Evolutionary conservation across 2,113 vertebrate genomes (phyloP).

Genomic region (Montifringilla adamsi): DNA sequence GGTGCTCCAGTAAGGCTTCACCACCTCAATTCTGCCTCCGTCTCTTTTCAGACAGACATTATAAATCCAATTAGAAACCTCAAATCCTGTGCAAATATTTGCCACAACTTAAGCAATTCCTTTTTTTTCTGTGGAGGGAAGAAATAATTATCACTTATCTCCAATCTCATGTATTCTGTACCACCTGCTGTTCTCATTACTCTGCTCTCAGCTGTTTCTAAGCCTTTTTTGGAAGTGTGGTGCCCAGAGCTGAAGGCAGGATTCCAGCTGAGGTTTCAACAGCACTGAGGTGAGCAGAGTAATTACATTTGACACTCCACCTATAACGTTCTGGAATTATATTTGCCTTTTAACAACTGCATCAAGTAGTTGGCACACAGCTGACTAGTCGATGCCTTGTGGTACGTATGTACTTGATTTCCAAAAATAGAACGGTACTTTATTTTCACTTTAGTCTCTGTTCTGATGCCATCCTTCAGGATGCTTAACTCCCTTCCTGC

Average conservation of each 20-base stretch:
- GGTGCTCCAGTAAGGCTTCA: not conserved
- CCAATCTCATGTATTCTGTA: not conserved
- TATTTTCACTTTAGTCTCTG: not conserved
- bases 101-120: not conserved
- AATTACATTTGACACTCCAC: slow-evolving; percentile 17
- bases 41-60: not conserved
- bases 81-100: not conserved
- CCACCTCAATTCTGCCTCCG: not conserved
- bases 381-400: not conserved
- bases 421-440: not conserved
- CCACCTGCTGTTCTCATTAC: not conserved
- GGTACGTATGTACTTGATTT: not conserved
- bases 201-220: not conserved
- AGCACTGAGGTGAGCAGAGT: not conserved
- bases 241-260: not conserved
- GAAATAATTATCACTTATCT: not conserved
- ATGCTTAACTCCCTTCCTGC: not conserved
- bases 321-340: not conserved
- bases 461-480: not conserved
- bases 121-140: not conserved
- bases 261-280: slow-evolving; percentile 23
- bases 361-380: not conserved
- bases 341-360: slow-evolving; percentile 6
- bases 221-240: not conserved
- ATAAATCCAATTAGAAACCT: not conserved